Conservation (phyloP, 92 coral and sea anemone species). For the Phenganax stokvisi region DNA sequence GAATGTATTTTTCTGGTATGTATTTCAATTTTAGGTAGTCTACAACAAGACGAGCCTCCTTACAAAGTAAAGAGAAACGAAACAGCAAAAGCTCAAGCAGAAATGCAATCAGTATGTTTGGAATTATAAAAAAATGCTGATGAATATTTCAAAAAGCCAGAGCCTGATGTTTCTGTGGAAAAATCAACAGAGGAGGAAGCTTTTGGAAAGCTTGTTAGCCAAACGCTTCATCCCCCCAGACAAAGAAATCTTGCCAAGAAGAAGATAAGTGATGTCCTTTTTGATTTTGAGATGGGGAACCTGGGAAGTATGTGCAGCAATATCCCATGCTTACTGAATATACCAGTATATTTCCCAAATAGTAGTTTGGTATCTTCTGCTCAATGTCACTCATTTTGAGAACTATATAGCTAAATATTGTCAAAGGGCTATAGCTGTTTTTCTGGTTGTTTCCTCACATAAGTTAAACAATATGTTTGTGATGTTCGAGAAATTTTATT, state of each 20-base stretch:
- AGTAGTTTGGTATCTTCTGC: constrained; percentile 5
- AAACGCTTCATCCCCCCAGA: constrained; percentile 38
- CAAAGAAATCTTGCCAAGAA: constrained; percentile 43
- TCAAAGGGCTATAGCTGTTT: neutral
- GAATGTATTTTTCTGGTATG: too few relatives aligned
- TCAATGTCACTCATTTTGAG: constrained; percentile 14
- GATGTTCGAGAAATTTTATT: neutral
- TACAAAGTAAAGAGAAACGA: too few relatives aligned
- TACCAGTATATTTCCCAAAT: constrained; percentile 1
- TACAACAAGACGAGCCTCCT: too few relatives aligned
- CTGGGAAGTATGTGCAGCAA: constrained; percentile 21
- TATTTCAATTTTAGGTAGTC: too few relatives aligned
- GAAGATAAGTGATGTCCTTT: constrained; percentile 45
- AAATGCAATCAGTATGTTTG: too few relatives aligned
- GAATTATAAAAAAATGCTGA: too few relatives aligned
- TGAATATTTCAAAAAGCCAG: too few relatives aligned
- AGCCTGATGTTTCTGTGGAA: neutral
- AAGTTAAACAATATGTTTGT: neutral
- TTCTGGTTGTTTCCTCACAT: neutral
- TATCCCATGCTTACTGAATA: constrained; percentile 4
- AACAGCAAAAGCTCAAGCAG: too few relatives aligned
- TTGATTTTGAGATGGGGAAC: constrained; percentile 44
- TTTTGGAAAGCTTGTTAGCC: constrained; percentile 47
- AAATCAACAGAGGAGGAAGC: constrained; percentile 43
- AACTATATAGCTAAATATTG: neutral